Base-by-base conservation (phyloP, 2,113 vertebrate species). In the Cryptotis parvus region DNA sequence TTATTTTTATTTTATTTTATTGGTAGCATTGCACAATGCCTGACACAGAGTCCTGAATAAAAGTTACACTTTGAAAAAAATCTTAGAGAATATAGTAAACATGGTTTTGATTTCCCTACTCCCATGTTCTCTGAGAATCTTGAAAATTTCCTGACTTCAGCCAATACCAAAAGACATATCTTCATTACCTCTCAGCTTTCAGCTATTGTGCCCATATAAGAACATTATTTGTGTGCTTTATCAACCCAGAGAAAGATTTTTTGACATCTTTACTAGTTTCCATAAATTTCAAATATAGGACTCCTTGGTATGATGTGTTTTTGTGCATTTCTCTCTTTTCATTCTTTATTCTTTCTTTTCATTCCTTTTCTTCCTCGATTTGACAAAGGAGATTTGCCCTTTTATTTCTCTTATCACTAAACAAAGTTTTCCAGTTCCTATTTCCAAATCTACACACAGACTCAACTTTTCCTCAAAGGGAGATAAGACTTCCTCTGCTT, bases 71-170 rank as follows among this genome's bases (percentile, higher is more conserved):
- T 52, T 52, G 10, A 52, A 52, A 52, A 16, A 52, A 52, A 52
- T 83, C n/a, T n/a, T n/a, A n/a, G n/a, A n/a, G n/a, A n/a, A n/a
- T n/a, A n/a, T n/a, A n/a, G n/a, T n/a, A n/a, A n/a, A n/a, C n/a
- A n/a, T n/a, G n/a, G n/a, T n/a, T 86, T 89, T 39, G 26, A 27
- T 82, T 78, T 89, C 73, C n/a, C 29, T 27, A n/a, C 18, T 63
- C 91, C 29, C 2, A 2, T 15, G 31, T 12, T 33, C 52, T 91
- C 22, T 63, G 82, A 87, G 43, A 91, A 61, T 52, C 52, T 93
- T 88, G 87, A 68, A 72, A 76, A 82, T 33, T 43, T 6, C 31
- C 43, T 35, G 37, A 49, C 88, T 73, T 79, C 61, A 31, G 73
- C 41, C 35, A 79, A 22, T 33, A 16, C 72, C 39, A 52, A 4